Conservation (phyloP, 2,888 invertebrate genomes). For the Theretra japonica region DNA sequence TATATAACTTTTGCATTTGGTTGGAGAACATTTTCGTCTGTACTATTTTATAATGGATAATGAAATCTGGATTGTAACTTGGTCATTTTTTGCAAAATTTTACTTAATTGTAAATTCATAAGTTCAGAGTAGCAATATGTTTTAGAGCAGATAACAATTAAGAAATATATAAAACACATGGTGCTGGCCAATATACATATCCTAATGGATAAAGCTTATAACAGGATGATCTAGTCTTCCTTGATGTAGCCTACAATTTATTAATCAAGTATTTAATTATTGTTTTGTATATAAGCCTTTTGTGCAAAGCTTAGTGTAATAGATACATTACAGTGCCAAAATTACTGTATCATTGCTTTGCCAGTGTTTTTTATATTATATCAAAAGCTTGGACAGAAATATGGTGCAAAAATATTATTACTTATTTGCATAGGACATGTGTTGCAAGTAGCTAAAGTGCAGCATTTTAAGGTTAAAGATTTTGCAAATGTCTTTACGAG, state of each 20-base stretch:
- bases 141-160: background rate
- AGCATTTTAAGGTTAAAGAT: no score
- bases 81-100: no score
- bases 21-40: no score
- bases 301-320: background rate
- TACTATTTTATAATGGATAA: no score
- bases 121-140: no score
- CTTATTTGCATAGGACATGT: no score
- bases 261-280: background rate
- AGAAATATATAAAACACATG: background rate
- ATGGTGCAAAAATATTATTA: background rate
- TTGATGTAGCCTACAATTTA: background rate
- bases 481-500: no score
- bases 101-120: no score
- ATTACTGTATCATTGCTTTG: background rate
- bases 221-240: background rate
- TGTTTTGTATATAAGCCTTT: background rate
- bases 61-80: no score
- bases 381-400: background rate
- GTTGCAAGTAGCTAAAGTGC: no score
- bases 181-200: background rate
- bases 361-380: no score
- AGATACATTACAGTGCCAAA: constrained; percentile 4
- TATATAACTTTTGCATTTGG: no score
- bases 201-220: background rate